A percentile compares a stretch with the other conserved stretches of the same genome.
phyloP scores from a whole-genome alignment of 2,113 vertebrate genomes.

The Mixornis gularis region DNA sequence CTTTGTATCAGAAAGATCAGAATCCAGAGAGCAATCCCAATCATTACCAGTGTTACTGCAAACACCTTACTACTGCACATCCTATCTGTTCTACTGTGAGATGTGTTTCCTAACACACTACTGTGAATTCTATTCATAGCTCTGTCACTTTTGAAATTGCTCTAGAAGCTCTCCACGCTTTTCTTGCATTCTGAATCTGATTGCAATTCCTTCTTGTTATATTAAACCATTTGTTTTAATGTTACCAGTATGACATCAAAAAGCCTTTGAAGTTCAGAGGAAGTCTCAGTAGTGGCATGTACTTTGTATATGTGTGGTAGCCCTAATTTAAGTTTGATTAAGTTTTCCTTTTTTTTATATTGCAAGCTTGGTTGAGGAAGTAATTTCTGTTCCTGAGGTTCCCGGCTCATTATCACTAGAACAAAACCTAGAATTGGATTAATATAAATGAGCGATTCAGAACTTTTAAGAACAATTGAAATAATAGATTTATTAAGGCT shows the following conservation, averaged over 20 bases:
- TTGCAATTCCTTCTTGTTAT: neutral
- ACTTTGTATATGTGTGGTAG: neutral
- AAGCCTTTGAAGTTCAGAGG: neutral
- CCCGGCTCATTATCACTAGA: neutral
- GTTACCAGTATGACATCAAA: neutral
- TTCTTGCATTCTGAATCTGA: neutral
- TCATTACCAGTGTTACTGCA: neutral
- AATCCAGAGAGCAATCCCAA: fast-evolving
- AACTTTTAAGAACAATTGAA: neutral
- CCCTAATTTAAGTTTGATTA: neutral
- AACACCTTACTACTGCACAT: neutral
- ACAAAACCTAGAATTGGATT: neutral
- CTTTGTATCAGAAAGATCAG: neutral
- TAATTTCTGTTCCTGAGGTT: neutral
- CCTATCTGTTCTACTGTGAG: neutral
- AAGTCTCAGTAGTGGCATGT: neutral
- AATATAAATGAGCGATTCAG: neutral
- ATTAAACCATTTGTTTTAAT: neutral
- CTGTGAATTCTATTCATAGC: neutral
- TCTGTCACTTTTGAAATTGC: neutral
- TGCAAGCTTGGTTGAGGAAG: neutral
- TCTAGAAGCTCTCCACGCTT: neutral
- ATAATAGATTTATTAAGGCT: neutral
- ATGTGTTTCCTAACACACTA: neutral
- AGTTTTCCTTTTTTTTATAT: neutral